Evolutionary conservation across 2,797 vertebrate genomes (phyloP).

Genomic region (Ispidina picta): DNA sequence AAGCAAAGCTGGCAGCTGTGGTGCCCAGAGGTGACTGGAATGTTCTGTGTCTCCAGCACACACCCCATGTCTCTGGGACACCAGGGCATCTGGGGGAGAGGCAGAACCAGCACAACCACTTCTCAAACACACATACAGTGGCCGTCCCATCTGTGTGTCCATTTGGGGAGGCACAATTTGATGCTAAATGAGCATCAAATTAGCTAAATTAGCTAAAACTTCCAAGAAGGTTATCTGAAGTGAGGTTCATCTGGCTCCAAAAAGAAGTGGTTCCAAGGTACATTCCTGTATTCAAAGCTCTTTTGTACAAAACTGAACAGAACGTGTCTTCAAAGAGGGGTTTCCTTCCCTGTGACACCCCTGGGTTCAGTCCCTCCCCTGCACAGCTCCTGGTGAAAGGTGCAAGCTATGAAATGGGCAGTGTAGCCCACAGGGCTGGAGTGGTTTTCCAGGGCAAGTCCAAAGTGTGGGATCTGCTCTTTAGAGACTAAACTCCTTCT

Average conservation of each 20-base stretch:
- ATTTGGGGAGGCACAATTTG: neutral
- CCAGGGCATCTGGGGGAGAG: neutral
- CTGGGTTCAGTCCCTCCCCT: neutral
- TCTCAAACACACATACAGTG: neutral
- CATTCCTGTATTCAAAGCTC: neutral
- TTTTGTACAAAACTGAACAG: neutral
- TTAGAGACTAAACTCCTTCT: neutral
- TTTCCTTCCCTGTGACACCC: accelerated
- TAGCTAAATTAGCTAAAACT: neutral
- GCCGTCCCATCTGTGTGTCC: neutral
- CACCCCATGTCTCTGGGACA: accelerated
- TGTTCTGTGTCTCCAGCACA: accelerated
- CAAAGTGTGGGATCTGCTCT: neutral
- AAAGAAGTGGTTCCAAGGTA: neutral
- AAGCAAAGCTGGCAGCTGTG: neutral
- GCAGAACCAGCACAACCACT: neutral
- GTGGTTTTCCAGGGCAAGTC: neutral
- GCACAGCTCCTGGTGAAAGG: neutral
- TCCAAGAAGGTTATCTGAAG: neutral
- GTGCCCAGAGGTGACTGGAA: accelerated
- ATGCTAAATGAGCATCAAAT: neutral
- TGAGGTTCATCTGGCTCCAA: neutral
- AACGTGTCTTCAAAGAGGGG: neutral
- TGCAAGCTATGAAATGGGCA: neutral
- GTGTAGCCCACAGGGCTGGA: neutral